Percentiles rank a stretch among this genome's conserved stretches.
phyloP scores from a whole-genome alignment of 1,140 invertebrate genomes.

The Augochlora pura region DNA sequence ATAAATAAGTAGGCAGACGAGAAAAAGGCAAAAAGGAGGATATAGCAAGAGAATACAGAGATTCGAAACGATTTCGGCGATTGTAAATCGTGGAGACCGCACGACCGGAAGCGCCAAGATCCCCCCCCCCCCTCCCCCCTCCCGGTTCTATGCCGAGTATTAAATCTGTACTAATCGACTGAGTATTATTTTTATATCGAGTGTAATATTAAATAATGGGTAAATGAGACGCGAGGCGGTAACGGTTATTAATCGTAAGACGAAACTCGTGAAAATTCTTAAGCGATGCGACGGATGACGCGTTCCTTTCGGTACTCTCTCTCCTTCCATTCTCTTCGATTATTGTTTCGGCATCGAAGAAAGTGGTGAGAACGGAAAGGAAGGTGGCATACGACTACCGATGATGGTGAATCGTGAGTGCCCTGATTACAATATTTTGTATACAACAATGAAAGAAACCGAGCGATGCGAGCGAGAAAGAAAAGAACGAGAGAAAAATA shows the following conservation, averaged over 20 bases:
- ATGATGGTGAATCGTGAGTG: conserved; percentile 49
- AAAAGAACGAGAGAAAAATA: background rate
- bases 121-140: conserved; percentile 55
- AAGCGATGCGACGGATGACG: conserved; percentile 9
- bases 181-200: conserved; percentile 78
- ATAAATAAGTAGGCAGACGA: conserved; percentile 14
- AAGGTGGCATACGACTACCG: conserved; percentile 24
- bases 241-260: conserved; percentile 20
- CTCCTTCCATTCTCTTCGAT: background rate
- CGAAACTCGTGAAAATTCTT: background rate
- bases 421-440: conserved; percentile 66
- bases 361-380: background rate
- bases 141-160: conserved; percentile 66
- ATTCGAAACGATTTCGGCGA: background rate
- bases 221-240: conserved; percentile 32
- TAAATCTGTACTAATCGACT: conserved; percentile 74
- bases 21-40: background rate
- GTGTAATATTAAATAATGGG: conserved; percentile 49
- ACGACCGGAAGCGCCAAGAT: conserved; percentile 40
- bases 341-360: background rate
- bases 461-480: background rate
- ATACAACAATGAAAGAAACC: conserved; percentile 52
- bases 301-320: background rate
- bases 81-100: conserved; percentile 26
- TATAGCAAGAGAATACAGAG: too few relatives aligned